A percentile compares a stretch with the other conserved stretches of the same genome.
Evolutionary conservation across 2,797 vertebrate genomes (phyloP).

Genomic region (Erethizon dorsatum): DNA sequence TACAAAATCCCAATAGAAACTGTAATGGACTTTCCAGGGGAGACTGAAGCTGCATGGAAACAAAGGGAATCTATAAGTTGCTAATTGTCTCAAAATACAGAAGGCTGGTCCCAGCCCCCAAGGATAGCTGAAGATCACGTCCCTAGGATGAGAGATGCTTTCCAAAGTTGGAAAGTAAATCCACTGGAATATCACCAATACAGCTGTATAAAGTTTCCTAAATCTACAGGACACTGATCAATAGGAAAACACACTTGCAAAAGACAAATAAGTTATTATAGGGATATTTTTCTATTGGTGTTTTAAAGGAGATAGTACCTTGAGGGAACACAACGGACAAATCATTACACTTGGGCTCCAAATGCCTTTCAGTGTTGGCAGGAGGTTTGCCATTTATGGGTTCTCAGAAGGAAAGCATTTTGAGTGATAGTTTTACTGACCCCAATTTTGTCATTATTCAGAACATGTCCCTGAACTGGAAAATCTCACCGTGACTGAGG

Average conservation of each 20-base stretch:
- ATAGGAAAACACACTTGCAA: neutral
- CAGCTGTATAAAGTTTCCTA: neutral
- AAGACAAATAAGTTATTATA: neutral
- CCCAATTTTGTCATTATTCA: slow-evolving; percentile 89
- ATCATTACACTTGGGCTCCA: rapidly evolving
- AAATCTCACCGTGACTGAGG: slow-evolving; percentile 91
- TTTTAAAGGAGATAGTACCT: rapidly evolving
- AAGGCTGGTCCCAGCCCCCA: neutral
- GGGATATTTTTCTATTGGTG: neutral
- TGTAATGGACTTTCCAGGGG: neutral
- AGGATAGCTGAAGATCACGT: neutral
- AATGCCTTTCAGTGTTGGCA: rapidly evolving
- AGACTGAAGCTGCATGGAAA: neutral
- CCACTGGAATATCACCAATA: neutral
- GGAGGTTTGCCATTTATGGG: neutral
- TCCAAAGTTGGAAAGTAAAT: neutral
- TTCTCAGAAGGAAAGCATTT: slow-evolving; percentile 25
- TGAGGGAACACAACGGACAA: neutral
- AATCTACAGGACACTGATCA: neutral
- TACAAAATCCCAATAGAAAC: neutral
- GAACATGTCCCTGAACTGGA: slow-evolving; percentile 89
- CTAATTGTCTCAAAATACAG: neutral
- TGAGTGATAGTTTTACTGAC: slow-evolving; percentile 50
- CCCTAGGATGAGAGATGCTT: neutral
- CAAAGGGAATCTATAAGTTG: neutral